Evolutionary conservation across 2,888 invertebrate genomes (phyloP), one percentile per base, ranked within the genome.

Genomic region (Camptogramma bilineatum): DNA sequence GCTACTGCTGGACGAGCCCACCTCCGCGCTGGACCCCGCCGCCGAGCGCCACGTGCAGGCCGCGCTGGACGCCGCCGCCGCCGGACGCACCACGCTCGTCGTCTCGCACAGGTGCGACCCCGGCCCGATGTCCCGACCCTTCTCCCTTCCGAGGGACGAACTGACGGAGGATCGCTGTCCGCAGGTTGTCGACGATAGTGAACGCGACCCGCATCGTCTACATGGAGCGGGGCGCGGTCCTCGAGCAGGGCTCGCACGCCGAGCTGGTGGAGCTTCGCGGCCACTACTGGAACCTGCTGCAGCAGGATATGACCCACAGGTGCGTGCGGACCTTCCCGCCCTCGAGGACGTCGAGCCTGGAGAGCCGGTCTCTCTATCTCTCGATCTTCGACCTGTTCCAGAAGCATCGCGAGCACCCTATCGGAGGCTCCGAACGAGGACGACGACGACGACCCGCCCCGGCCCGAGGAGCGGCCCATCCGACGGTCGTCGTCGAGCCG

Each of bases 11-110:
- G 97, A 97, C 79, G 97, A 97, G 83, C 97, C 97, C 0, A 97
- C 97, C 0, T 97, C 97, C 0, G 97, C 97, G 0, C 86, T 97
- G 61, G 97, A 97, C 87, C 95, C 96, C 2, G 95, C 95, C 62
- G 96, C 96, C 39, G 98, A 97, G 84, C 93, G 95, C 0, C 69
- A 86, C 83, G 91, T 92, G 0, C 91, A 91, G 76, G 88, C 89
- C 0, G 92, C 92, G 0, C 83, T 97, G 52, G 97, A 97, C 79
- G 94, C 94, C 13, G 97, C 97, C 0, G 94, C 95, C 66, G 86
- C 93, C 67, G 96, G 96, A 1, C 90, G 96, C 72, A 96, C 96
- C 7, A 96, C 96, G 0, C 85, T 96, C 1, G 95, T 96, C 9
- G 96, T 96, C 0, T 96, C 96, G 0, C 96, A 96, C 85, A 89